Percentiles rank a stretch among this genome's conserved stretches.
phyloP scores from a whole-genome alignment of 2,797 vertebrate genomes.

The Pempheris klunzingeri region DNA sequence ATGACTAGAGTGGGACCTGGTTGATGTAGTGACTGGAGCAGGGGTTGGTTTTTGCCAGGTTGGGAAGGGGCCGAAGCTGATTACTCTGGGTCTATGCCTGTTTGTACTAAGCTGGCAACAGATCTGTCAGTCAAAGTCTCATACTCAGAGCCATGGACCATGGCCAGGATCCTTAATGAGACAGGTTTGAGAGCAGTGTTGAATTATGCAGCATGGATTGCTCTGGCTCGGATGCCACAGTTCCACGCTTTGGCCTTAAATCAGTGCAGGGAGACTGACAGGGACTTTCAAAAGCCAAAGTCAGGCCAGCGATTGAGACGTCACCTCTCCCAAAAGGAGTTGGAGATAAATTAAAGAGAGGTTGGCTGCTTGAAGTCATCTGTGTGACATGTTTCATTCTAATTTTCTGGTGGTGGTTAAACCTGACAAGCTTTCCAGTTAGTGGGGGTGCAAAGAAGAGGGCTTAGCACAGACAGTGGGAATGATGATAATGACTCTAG shows the following conservation, averaged over 20 bases:
- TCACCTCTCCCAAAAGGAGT: constrained; percentile 60
- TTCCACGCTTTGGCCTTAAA: constrained; percentile 70
- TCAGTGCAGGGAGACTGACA: constrained; percentile 71
- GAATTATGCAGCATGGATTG: constrained; percentile 81
- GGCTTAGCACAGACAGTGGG: constrained; percentile 19
- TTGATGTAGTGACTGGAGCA: constrained; percentile 24
- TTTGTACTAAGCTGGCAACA: constrained; percentile 72
- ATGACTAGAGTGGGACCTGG: constrained; percentile 10
- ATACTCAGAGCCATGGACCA: constrained; percentile 63
- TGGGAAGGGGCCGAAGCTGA: constrained; percentile 32
- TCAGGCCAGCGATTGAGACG: constrained; percentile 64
- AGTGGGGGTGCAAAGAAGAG: background rate
- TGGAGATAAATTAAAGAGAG: constrained; percentile 61
- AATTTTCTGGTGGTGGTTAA: constrained; percentile 35
- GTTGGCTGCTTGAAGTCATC: constrained; percentile 46
- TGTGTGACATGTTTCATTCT: constrained; percentile 40
- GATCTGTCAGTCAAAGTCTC: constrained; percentile 76
- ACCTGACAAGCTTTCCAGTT: constrained; percentile 26
- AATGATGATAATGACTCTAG: constrained; percentile 14
- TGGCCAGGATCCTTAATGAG: constrained; percentile 81
- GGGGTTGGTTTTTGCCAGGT: constrained; percentile 13
- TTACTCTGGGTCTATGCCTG: constrained; percentile 52
- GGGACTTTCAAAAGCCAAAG: constrained; percentile 68
- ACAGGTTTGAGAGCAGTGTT: constrained; percentile 76
- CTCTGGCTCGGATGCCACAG: constrained; percentile 59